phyloP scores from a whole-genome alignment of 2,797 vertebrate genomes.

The Hafferia zeledoni region DNA sequence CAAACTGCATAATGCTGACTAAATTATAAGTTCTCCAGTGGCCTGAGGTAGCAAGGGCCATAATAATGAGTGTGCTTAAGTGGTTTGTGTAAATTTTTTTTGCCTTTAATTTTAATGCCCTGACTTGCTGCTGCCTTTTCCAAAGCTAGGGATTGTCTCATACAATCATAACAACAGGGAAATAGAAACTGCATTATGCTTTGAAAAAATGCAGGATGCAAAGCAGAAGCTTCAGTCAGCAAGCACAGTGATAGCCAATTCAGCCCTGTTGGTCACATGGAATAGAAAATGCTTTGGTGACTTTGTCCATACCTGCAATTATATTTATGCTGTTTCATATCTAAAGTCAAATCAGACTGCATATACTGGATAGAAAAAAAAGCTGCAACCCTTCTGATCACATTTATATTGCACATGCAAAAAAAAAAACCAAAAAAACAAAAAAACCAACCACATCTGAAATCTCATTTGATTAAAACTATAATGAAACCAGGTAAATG shows the following conservation, averaged over 20 bases:
- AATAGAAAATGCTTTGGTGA: not conserved
- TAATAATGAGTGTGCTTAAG: slow-evolving; percentile 93
- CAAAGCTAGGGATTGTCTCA: slow-evolving; percentile 63
- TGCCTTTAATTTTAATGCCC: slow-evolving; percentile 80
- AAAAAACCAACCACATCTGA: not conserved
- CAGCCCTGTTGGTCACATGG: not conserved
- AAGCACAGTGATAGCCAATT: not conserved
- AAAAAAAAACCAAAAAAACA: not conserved
- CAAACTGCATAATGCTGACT: slow-evolving; percentile 95
- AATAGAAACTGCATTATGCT: slow-evolving; percentile 46
- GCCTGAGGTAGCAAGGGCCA: slow-evolving; percentile 89
- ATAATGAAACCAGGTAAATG: not conserved
- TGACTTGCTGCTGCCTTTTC: slow-evolving; percentile 64
- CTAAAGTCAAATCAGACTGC: not conserved
- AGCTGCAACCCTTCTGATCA: not conserved
- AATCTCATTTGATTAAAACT: not conserved
- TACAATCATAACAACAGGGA: slow-evolving; percentile 61
- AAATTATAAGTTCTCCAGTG: slow-evolving; percentile 95
- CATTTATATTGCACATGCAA: not conserved
- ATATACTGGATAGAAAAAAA: not conserved
- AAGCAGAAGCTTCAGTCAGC: slow-evolving; percentile 51
- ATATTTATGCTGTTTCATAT: not conserved
- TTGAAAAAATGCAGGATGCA: slow-evolving; percentile 32
- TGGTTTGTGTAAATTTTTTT: slow-evolving; percentile 82
- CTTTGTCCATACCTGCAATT: slow-evolving; percentile 2